Evolutionary conservation across 2,888 invertebrate species (phyloP), one percentile per base, ranked within the genome.

Genomic region (Calameuta pallipes): DNA sequence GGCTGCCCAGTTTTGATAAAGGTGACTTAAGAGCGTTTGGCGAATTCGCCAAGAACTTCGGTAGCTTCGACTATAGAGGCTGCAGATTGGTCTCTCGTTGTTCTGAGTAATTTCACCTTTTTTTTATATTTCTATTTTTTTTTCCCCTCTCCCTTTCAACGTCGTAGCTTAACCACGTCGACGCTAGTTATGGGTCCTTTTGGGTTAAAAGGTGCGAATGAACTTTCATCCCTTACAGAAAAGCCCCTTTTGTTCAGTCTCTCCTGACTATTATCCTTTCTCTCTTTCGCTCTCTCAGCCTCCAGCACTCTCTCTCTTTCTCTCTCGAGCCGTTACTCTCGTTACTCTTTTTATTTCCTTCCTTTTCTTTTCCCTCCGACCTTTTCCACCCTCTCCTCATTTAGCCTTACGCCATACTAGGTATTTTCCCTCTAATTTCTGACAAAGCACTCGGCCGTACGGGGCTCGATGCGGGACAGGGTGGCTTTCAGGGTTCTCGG

Each of bases 401-500:
- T 78, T 73, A 73, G n/a, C 15, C 23, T 37, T 70, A 31, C 68
- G 71, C 71, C 75, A 11, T 41, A 34, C 76, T 75, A 80, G 69
- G 79, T 84, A 80, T 81, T 85, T 83, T 83, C 82, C 82, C 85
- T 85, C 83, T 86, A 87, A 87, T 87, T 87, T 87, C 86, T 80
- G 83, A 85, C 82, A 81, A 83, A 86, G 82, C 84, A 83, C 80
- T 83, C 77, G 71, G 78, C 77, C 77, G 79, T 77, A 79, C 77
- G 9, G 31, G 30, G 30, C 70, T 70, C 33, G 30, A 6, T 13
- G 31, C 70, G 11, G 70, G 30, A 11, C 30, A 30, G 30, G 70
- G 70, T 70, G 70, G 82, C 84, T 84, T 85, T 83, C 83, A 77
- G 82, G 83, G 81, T 83, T 80, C 82, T 80, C 81, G 74, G 85